Conservation (phyloP, 1,140 invertebrate genomes). For the Neodiprion fabricii region DNA sequence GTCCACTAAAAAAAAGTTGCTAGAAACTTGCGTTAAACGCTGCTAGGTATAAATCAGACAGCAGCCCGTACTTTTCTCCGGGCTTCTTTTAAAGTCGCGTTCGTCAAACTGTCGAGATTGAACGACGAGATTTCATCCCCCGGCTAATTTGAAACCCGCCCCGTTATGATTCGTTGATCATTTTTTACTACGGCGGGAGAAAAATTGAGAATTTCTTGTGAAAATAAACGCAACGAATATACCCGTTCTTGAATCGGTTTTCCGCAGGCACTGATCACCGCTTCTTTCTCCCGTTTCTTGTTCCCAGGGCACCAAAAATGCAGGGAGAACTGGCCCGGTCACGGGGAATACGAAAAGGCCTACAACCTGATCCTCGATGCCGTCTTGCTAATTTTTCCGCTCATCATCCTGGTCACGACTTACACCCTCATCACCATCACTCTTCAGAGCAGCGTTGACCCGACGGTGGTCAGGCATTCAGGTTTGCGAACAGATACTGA, state of each 20-base stretch:
- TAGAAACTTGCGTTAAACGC: no score
- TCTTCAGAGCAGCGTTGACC: conserved; percentile 36
- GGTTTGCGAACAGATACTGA: not conserved
- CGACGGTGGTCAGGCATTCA: conserved; percentile 35
- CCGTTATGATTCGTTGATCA: not conserved
- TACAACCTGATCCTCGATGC: conserved; percentile 64
- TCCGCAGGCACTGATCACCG: not conserved
- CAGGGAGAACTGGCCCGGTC: conserved; percentile 56
- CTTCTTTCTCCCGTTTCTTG: not conserved
- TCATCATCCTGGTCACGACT: conserved; percentile 62
- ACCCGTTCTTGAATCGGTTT: no score
- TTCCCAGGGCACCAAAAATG: conserved; percentile 56
- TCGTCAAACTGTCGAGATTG: not conserved
- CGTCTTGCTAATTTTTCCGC: conserved; percentile 62
- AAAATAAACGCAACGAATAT: no score
- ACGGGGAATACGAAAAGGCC: conserved; percentile 49
- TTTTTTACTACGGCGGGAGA: no score
- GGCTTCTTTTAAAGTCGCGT: not conserved
- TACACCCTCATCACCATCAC: conserved; percentile 59
- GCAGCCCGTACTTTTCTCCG: not conserved
- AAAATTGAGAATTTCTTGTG: no score
- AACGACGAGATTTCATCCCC: not conserved
- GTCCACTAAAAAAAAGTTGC: no score
- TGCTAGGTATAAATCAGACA: no score
- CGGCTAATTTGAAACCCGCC: not conserved